Evolutionary conservation across 1,140 invertebrate genomes (phyloP).

Genomic region (Brachionus rotundiformis): DNA sequence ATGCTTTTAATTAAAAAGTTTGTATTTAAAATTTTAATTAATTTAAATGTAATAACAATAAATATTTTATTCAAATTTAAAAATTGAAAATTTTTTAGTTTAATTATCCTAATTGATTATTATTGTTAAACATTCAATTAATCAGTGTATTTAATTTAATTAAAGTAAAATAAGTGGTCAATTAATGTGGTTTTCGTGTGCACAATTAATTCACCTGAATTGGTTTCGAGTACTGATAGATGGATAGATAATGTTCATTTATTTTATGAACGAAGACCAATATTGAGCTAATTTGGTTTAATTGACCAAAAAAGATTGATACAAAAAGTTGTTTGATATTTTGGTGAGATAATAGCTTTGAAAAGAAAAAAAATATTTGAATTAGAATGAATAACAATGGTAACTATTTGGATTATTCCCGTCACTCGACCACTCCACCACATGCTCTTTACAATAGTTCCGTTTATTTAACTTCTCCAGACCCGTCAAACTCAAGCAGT

Average conservation of each 20-base stretch:
- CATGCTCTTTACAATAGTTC: not conserved
- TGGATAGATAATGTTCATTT: conserved; percentile 23
- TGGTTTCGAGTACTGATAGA: not conserved
- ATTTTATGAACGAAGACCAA: conserved; percentile 33
- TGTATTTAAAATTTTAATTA: too few species aligned
- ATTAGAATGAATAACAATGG: not conserved
- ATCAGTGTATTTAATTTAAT: not conserved
- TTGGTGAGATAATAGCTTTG: too few species aligned
- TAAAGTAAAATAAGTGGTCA: not conserved
- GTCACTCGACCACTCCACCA: not conserved
- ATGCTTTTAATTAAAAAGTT: too few species aligned
- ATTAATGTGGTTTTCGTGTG: not conserved
- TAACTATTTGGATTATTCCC: not conserved
- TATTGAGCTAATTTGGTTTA: not conserved
- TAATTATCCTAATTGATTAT: too few species aligned
- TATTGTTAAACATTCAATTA: too few species aligned
- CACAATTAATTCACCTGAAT: not conserved
- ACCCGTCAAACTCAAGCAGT: not conserved
- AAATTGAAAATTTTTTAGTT: too few species aligned
- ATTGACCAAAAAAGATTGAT: not conserved
- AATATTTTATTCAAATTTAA: too few species aligned
- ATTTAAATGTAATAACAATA: too few species aligned
- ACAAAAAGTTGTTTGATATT: not conserved
- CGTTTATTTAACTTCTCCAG: not conserved
- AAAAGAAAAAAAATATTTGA: not conserved